Base-by-base conservation (phyloP, 2,888 invertebrate genomes). In the Drosophila putrida region DNA sequence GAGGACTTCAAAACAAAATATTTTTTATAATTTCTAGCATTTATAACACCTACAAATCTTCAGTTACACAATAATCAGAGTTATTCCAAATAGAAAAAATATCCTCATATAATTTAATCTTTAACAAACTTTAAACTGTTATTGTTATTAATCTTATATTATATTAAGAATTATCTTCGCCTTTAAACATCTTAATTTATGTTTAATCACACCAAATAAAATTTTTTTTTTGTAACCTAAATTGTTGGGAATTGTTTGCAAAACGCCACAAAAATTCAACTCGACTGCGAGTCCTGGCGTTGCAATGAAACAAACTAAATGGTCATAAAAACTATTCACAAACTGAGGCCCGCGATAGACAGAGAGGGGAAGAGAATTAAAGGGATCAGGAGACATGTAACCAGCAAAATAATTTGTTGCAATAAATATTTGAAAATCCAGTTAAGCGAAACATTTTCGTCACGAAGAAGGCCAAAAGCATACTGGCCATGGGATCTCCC, bases 351-450 rank as follows among this genome's bases (percentile, higher is more conserved):
- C 39, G 9, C 8, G 27, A 31, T 4, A 31, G 15, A 11, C n/a
- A 8, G 3, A 36, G 11, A 46, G 57, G 35, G 36, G 20, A 25
- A 9, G 33, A 44, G 6, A 11, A 11, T 38, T 31, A 1, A 3
- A n/a, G 35, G 43, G 39, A 15, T 0, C 25, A 46, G 46, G 46
- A 64, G 60, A 67, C 77, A 68, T 80, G 78, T 83, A 75, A 78
- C 81, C 71, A 74, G 70, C 75, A 75, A 84, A 85, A 86, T 86
- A 87, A 87, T 87, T 89, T 89, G 83, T 80, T 80, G 82, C 86
- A 90, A 89, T 87, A 89, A 87, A 87, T 89, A 89, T 87, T 87
- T 87, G 79, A 86, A 89, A 87, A 87, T 88, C 90, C 90, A 89
- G 88, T 87, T 89, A 87, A 88, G 73, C 80, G 90, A 82, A 88